phyloP scores from a whole-genome alignment of 2,113 vertebrate species.

The Nothocercus julius region DNA sequence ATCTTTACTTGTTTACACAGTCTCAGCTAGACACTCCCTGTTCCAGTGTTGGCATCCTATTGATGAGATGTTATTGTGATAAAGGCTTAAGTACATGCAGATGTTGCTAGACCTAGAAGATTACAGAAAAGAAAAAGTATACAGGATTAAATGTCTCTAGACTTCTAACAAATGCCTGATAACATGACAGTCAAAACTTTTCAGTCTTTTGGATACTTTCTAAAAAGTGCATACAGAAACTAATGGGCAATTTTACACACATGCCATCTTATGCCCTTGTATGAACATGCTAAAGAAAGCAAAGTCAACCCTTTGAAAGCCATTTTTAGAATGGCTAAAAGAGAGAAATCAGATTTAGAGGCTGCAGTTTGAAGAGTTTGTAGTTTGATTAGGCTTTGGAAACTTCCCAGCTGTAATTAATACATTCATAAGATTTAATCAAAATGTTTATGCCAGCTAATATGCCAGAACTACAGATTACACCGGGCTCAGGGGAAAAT shows the following conservation, averaged over 20 bases:
- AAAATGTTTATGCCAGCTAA: slow-evolving; percentile 70
- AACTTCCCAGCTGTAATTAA: slow-evolving; percentile 72
- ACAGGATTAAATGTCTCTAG: not conserved
- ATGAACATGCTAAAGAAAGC: not conserved
- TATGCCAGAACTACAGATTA: slow-evolving; percentile 56
- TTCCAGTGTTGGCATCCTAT: not conserved
- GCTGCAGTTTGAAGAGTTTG: not conserved
- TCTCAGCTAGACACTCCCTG: not conserved
- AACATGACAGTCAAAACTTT: not conserved
- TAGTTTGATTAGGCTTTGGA: slow-evolving; percentile 47
- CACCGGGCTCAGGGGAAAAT: slow-evolving; percentile 20
- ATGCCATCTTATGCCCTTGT: not conserved
- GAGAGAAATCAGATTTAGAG: not conserved
- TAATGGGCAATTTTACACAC: not conserved
- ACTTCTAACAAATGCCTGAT: not conserved
- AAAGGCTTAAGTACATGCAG: not conserved
- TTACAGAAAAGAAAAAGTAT: not conserved
- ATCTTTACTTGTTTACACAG: not conserved
- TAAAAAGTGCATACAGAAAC: not conserved
- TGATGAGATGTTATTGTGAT: not conserved
- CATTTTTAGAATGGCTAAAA: not conserved
- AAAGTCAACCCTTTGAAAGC: not conserved
- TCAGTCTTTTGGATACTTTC: not conserved
- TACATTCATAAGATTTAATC: slow-evolving; percentile 70
- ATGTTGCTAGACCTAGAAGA: not conserved